Evolutionary conservation across 2,888 invertebrate genomes (phyloP).

Genomic region (Steromphala cineraria): DNA sequence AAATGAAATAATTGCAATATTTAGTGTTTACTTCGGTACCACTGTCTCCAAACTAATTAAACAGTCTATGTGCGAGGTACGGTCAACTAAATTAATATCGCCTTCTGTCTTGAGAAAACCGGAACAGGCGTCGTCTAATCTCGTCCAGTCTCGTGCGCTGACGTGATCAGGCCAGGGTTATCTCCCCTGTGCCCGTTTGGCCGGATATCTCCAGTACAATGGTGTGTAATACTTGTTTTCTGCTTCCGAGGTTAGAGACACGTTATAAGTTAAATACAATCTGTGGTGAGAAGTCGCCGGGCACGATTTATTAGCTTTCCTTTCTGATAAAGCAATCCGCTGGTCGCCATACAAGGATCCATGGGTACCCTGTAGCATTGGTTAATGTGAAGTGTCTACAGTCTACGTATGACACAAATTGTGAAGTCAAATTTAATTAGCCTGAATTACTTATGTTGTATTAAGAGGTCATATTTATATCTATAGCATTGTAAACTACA

Average conservation of each 20-base stretch:
- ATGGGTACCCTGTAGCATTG: background rate
- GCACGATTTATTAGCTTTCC: background rate
- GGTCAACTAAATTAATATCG: background rate
- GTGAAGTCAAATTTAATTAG: background rate
- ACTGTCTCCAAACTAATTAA: background rate
- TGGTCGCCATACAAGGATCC: background rate
- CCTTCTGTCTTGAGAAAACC: background rate
- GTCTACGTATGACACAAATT: background rate
- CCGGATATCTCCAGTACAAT: background rate
- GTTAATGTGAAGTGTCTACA: background rate
- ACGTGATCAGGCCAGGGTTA: conserved; percentile 3
- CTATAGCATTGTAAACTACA: too few relatives aligned
- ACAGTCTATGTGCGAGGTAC: background rate
- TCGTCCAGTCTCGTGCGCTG: conserved; percentile 10
- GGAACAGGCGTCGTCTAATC: conserved; percentile 17
- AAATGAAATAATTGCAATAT: background rate
- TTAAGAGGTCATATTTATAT: too few relatives aligned
- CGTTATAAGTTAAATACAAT: background rate
- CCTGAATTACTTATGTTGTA: background rate
- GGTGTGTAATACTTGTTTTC: background rate
- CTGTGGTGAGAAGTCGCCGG: conserved; percentile 8
- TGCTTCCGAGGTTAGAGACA: conserved; percentile 2
- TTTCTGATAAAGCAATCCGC: background rate
- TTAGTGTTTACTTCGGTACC: background rate
- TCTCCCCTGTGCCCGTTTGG: background rate